A percentile compares a stretch with the other conserved stretches of the same genome.
phyloP scores from a whole-genome alignment of 2,888 invertebrate genomes.

The Lithodes maja region DNA sequence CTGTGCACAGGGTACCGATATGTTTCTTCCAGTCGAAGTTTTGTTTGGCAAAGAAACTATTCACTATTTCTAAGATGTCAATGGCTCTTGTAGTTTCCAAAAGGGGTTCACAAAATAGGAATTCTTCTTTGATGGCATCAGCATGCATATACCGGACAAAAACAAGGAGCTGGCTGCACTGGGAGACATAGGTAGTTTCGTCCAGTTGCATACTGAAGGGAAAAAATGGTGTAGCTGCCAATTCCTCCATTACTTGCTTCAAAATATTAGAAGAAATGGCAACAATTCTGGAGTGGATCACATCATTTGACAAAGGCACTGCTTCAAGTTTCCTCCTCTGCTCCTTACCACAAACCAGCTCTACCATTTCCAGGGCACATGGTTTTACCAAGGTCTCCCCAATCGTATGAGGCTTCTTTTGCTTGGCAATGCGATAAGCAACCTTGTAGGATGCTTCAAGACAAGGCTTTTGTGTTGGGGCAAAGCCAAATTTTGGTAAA shows the following conservation, averaged over 20 bases:
- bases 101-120: slow-evolving; percentile 25
- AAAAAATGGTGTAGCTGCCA: neutral
- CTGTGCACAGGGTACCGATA: slow-evolving; percentile 22
- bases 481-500: neutral
- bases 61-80: slow-evolving; percentile 33
- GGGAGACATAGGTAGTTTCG: neutral
- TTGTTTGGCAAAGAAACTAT: slow-evolving; percentile 25
- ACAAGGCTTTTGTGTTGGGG: neutral
- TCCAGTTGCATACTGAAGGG: neutral
- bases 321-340: neutral
- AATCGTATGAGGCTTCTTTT: neutral
- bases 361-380: neutral
- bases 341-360: neutral
- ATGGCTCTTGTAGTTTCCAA: slow-evolving; percentile 33
- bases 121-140: slow-evolving; percentile 34
- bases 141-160: slow-evolving; percentile 31
- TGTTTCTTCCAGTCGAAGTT: slow-evolving; percentile 30
- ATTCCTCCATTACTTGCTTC: neutral
- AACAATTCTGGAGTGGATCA: neutral
- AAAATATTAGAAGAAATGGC: neutral
- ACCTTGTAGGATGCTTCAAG: neutral
- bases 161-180: slow-evolving; percentile 18
- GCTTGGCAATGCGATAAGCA: neutral
- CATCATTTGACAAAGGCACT: neutral
- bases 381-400: neutral